Conservation (phyloP, 2,797 vertebrate genomes). For the Sebastes itinus region DNA sequence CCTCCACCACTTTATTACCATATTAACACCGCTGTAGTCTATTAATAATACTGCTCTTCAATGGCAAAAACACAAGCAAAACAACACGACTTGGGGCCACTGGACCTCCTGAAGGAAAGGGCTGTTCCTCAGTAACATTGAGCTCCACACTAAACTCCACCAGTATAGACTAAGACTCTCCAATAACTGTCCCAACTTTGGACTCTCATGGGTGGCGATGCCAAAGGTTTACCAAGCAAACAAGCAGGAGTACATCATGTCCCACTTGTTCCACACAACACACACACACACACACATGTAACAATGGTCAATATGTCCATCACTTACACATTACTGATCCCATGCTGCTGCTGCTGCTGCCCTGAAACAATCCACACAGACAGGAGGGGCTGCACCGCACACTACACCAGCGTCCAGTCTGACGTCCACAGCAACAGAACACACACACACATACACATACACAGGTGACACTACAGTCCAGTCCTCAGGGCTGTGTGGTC, state of each 20-base stretch:
- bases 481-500: neutral
- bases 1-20: neutral
- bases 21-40: neutral
- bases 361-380: slow-evolving; percentile 34
- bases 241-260: neutral
- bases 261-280: neutral
- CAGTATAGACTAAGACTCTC: neutral
- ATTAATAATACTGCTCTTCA: neutral
- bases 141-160: neutral
- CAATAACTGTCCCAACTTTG: neutral
- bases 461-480: slow-evolving; percentile 6
- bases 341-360: slow-evolving; percentile 61
- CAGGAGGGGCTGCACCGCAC: neutral
- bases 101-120: neutral
- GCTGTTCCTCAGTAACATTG: neutral
- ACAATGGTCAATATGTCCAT: neutral
- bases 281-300: neutral
- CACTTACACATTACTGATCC: slow-evolving; percentile 85
- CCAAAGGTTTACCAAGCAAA: neutral
- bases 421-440: slow-evolving; percentile 19
- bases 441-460: neutral
- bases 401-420: slow-evolving; percentile 23
- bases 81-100: neutral
- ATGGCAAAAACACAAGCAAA: neutral
- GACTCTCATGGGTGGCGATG: neutral